A percentile compares a stretch with the other conserved stretches of the same genome.
Evolutionary conservation across 1,140 invertebrate genomes (phyloP).

Genomic region (Neodiprion pinetum): DNA sequence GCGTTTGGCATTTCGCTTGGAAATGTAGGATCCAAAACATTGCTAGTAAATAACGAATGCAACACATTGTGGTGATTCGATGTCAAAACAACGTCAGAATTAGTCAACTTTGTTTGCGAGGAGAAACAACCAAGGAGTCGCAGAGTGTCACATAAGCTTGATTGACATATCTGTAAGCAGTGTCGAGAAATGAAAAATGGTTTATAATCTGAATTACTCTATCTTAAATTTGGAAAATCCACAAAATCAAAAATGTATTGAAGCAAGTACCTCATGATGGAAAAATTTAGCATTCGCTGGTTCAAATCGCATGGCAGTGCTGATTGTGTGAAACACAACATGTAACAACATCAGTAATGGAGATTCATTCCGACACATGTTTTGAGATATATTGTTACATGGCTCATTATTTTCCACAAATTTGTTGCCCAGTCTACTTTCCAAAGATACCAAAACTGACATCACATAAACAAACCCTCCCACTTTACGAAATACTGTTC

Average conservation of each 20-base stretch:
- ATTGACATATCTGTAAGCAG: constrained; percentile 79
- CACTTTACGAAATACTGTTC: constrained; percentile 96
- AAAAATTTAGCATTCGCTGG: constrained; percentile 99
- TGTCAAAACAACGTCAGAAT: constrained; percentile 54
- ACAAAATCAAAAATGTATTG: background rate
- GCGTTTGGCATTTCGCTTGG: constrained; percentile 71
- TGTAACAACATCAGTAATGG: constrained; percentile 78
- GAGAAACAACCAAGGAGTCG: constrained; percentile 91
- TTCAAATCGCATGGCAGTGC: constrained; percentile 98
- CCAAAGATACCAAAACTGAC: constrained; percentile 92
- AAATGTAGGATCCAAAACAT: constrained; percentile 71
- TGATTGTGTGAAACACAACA: constrained; percentile 93
- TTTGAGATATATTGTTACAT: constrained; percentile 49
- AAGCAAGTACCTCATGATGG: constrained; percentile 81
- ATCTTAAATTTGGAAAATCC: background rate
- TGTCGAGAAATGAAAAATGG: background rate
- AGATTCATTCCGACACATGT: constrained; percentile 48
- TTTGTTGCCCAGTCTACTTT: constrained; percentile 75
- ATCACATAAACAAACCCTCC: constrained; percentile 98
- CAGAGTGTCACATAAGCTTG: constrained; percentile 91
- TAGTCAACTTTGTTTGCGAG: constrained; percentile 63
- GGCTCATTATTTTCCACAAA: constrained; percentile 48
- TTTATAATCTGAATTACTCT: constrained; percentile 8
- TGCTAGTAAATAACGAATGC: constrained; percentile 74
- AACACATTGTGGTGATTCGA: constrained; percentile 56